Conservation (phyloP, 2,888 invertebrate species). For the Macroteleia sp. region DNA sequence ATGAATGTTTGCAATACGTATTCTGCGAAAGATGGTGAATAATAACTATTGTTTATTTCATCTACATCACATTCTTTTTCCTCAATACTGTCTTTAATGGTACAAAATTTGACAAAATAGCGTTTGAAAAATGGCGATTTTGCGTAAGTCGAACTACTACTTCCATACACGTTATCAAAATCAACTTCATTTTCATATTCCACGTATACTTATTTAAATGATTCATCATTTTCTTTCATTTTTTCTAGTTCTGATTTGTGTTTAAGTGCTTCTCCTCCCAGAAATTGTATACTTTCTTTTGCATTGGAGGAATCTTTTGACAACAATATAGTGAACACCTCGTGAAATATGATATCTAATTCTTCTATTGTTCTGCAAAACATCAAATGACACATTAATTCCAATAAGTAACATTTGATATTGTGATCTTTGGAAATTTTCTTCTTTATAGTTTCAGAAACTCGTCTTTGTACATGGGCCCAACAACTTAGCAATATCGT, state of each 20-base stretch:
- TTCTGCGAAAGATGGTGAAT: conserved; percentile 48
- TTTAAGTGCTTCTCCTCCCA: conserved; percentile 4
- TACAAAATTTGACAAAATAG: not conserved
- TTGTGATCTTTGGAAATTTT: conserved; percentile 19
- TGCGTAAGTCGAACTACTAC: conserved; percentile 22
- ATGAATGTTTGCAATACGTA: conserved; percentile 49
- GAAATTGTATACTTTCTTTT: not conserved
- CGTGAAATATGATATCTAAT: conserved; percentile 30
- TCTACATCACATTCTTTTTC: not conserved
- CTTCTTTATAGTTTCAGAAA: conserved; percentile 29
- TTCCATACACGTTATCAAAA: not conserved
- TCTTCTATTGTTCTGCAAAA: conserved; percentile 31
- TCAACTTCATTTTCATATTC: not conserved
- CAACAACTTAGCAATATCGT: conserved; percentile 49
- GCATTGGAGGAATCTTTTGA: not conserved
- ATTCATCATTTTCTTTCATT: not conserved
- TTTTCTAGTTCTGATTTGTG: conserved; percentile 5
- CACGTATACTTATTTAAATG: too few relatives aligned
- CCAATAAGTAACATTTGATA: conserved; percentile 41
- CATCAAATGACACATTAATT: conserved; percentile 48
- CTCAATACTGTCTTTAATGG: not conserved
- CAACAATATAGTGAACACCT: not conserved
- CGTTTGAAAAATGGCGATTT: conserved; percentile 46
- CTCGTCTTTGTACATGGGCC: conserved; percentile 58
- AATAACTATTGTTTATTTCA: conserved; percentile 25